Percentiles rank a stretch among this genome's conserved stretches.
Evolutionary conservation across 2,797 vertebrate genomes (phyloP).

Genomic region (Okamejei kenojei): DNA sequence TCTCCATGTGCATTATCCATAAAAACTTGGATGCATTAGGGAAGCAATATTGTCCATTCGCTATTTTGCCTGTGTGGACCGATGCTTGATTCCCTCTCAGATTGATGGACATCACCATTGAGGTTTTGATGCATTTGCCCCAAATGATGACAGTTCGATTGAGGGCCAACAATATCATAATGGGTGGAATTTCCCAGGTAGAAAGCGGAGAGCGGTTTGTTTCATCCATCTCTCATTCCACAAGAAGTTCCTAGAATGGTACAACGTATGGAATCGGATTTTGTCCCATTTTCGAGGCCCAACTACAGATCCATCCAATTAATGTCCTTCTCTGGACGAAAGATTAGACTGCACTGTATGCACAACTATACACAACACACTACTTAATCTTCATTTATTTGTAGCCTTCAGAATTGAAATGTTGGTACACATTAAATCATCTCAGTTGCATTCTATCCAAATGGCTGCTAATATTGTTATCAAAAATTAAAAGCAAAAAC

Average conservation of each 20-base stretch:
- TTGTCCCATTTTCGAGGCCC: not conserved
- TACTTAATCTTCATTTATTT: not conserved
- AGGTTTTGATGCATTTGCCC: not conserved
- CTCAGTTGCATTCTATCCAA: not conserved
- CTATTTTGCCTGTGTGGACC: not conserved
- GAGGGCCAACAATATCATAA: not conserved
- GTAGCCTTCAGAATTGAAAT: not conserved
- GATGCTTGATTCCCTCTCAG: not conserved
- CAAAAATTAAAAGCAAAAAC: not conserved
- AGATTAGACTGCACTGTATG: not conserved
- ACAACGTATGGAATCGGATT: no score
- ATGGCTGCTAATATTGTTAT: not conserved
- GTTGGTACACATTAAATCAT: not conserved
- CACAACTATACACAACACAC: not conserved
- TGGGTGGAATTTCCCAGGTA: not conserved
- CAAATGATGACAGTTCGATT: not conserved
- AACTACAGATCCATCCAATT: not conserved
- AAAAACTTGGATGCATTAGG: not conserved
- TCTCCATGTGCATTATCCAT: not conserved
- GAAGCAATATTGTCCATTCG: not conserved
- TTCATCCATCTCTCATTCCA: not conserved
- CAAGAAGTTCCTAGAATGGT: not conserved
- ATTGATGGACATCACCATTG: not conserved
- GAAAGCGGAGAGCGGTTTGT: not conserved
- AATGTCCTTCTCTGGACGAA: not conserved